phyloP scores from a whole-genome alignment of 2,888 invertebrate genomes.

The Drosophila subsilvestris region DNA sequence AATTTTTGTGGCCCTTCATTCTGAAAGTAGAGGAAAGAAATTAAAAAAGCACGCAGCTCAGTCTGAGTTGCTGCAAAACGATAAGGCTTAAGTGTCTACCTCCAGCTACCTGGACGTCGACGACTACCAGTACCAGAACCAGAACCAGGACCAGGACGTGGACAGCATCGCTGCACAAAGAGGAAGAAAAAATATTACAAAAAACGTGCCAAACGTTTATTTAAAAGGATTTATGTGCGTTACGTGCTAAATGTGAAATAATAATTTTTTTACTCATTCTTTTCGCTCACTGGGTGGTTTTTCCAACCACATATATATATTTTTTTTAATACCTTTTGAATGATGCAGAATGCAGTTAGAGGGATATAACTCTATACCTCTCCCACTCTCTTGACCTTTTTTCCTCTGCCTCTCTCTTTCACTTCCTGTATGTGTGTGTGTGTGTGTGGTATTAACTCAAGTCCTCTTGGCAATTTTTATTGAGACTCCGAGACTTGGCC shows the following conservation, averaged over 20 bases:
- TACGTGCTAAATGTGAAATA: conserved; percentile 81
- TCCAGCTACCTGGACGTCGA: conserved; percentile 41
- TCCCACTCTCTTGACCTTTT: conserved; percentile 11
- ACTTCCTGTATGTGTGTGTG: conserved; percentile 13
- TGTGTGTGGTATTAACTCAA: conserved; percentile 67
- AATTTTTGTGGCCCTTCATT: conserved; percentile 2
- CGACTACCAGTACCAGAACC: conserved; percentile 21
- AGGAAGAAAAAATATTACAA: conserved; percentile 64
- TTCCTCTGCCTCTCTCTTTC: background rate
- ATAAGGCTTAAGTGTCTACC: conserved; percentile 71
- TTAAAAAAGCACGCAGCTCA: conserved; percentile 49
- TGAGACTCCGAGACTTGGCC: conserved; percentile 54
- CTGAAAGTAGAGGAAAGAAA: conserved; percentile 57
- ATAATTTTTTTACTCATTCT: conserved; percentile 67
- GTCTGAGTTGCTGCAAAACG: conserved; percentile 44
- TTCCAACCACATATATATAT: background rate
- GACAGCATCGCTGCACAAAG: conserved; percentile 33
- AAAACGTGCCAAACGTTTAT: conserved; percentile 82
- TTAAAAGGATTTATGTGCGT: conserved; percentile 81
- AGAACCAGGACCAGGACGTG: conserved; percentile 9
- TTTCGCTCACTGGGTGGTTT: conserved; percentile 14
- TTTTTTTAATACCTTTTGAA: conserved; percentile 62
- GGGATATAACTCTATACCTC: background rate
- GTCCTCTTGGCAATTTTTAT: conserved; percentile 74
- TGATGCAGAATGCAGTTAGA: conserved; percentile 56